Percentiles rank a stretch among this genome's conserved stretches.
phyloP scores from a whole-genome alignment of 2,797 vertebrate species.

The Acrossocheilus wenchowensis region DNA sequence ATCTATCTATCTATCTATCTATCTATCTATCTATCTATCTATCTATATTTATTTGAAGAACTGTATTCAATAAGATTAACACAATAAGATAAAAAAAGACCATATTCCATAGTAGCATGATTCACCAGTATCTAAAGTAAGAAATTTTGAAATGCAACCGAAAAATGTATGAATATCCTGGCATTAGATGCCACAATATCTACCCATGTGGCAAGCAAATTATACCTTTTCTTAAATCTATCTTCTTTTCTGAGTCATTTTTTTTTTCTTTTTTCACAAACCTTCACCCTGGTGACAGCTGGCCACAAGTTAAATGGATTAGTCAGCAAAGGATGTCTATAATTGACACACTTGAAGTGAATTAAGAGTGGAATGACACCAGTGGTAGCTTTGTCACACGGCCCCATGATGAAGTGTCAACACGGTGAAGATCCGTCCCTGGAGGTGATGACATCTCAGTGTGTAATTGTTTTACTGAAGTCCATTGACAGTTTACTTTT shows the following conservation, averaged over 20 bases:
- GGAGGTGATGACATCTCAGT: constrained; percentile 34
- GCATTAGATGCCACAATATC: not conserved
- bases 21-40: too few relatives aligned
- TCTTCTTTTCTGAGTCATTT: not conserved
- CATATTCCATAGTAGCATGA: not conserved
- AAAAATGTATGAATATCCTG: not conserved
- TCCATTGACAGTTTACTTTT: constrained; percentile 31
- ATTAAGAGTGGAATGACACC: constrained; percentile 46
- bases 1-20: too few relatives aligned
- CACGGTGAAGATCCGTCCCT: constrained; percentile 4
- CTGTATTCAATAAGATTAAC: not conserved
- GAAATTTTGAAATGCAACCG: not conserved
- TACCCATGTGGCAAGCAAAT: not conserved
- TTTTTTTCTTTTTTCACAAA: not conserved
- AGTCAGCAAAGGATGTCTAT: constrained; percentile 34
- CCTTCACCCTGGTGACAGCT: not conserved
- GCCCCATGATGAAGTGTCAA: constrained; percentile 50
- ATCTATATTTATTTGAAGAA: not conserved
- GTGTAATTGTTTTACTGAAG: constrained; percentile 27
- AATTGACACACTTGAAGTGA: constrained; percentile 46
- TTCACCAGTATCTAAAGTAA: not conserved
- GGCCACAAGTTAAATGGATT: constrained; percentile 37
- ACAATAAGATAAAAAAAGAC: not conserved
- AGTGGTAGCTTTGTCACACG: constrained; percentile 45
- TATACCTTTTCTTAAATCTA: not conserved